Evolutionary conservation across 37 sponge, comb jelly and placozoan species (phyloP).

Genomic region (Ianthella basta): DNA sequence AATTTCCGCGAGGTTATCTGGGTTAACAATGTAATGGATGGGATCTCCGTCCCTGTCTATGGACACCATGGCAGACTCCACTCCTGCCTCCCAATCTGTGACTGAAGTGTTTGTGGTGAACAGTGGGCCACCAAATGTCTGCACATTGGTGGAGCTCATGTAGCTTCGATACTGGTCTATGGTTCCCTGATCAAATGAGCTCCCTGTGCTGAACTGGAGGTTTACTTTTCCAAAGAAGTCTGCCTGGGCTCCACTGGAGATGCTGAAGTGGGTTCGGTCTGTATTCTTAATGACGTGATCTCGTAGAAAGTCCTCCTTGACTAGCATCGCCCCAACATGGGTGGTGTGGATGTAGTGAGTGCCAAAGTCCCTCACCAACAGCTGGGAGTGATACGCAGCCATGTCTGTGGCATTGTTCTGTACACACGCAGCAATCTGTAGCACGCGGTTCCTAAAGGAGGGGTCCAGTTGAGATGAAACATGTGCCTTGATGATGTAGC

Average conservation of each 20-base stretch:
- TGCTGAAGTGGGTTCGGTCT: not conserved
- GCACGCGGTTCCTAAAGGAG: conserved; percentile 49
- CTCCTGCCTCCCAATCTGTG: conserved; percentile 72
- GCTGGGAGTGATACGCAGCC: conserved; percentile 66
- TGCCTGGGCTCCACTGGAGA: conserved; percentile 62
- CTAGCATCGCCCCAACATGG: conserved; percentile 67
- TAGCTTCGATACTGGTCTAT: not conserved
- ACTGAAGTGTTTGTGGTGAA: conserved; percentile 64
- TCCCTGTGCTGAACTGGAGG: not conserved
- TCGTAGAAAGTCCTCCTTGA: conserved; percentile 51
- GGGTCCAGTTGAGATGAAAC: conserved; percentile 54
- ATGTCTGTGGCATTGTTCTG: conserved; percentile 61
- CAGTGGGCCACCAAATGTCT: conserved; percentile 70
- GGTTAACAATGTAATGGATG: conserved; percentile 56
- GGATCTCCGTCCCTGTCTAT: conserved; percentile 79
- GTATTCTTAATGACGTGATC: not conserved
- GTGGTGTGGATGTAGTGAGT: conserved; percentile 65
- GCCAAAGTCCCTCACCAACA: conserved; percentile 76
- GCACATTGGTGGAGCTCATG: conserved; percentile 10
- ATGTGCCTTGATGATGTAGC: conserved; percentile 51
- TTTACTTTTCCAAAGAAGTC: conserved; percentile 51
- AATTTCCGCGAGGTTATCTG: conserved; percentile 59
- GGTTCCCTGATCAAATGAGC: not conserved
- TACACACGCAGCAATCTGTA: conserved; percentile 72
- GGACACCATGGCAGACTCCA: conserved; percentile 71